phyloP scores from a whole-genome alignment of 2,888 invertebrate genomes.

The Hypsopygia costalis region DNA sequence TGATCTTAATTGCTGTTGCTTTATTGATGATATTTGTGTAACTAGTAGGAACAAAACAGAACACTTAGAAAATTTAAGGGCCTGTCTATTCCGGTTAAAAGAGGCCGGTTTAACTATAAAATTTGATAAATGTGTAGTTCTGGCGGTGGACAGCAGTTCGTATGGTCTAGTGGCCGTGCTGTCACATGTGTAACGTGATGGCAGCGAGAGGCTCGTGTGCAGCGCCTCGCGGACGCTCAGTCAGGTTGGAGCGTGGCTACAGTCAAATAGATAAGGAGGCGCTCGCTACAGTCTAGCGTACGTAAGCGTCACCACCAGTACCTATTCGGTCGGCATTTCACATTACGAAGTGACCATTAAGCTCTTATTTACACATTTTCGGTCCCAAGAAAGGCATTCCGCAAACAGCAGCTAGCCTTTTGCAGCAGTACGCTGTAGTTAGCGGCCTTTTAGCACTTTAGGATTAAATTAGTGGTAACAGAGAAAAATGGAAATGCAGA shows the following conservation, averaged over 20 bases:
- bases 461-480: background rate
- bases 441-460: constrained; percentile 5
- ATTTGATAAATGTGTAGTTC: constrained; percentile 14
- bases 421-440: constrained; percentile 1
- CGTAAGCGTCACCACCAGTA: background rate
- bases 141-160: background rate
- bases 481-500: background rate
- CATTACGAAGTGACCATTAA: constrained; percentile 1
- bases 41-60: constrained; percentile 11
- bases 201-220: constrained; percentile 1
- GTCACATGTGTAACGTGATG: background rate
- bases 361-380: no score
- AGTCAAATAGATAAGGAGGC: no score
- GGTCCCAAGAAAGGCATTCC: background rate
- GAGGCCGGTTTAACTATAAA: constrained; percentile 16
- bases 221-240: constrained; percentile 4
- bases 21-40: constrained; percentile 24
- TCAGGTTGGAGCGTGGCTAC: background rate
- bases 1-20: constrained; percentile 16
- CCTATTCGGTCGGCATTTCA: background rate
- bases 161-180: no score
- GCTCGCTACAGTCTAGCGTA: constrained; percentile 3
- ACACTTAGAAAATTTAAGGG: constrained; percentile 18
- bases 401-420: background rate
- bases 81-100: constrained; percentile 17